Base-by-base conservation (phyloP, 2,797 vertebrate species). In the Steatocranus sp. region DNA sequence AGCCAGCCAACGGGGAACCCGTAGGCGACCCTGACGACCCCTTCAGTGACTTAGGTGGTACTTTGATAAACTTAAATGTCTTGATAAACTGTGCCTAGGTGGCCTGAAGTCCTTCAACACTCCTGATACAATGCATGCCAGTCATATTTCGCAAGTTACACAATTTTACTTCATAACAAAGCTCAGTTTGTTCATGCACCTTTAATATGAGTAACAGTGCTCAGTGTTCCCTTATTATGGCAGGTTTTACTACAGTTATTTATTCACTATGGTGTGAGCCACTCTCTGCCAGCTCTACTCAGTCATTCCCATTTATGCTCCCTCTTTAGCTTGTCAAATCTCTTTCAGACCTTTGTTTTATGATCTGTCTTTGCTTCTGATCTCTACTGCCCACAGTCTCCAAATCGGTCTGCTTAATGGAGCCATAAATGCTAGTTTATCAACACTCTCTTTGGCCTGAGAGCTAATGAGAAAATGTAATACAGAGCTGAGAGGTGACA, bases 361-460 rank as follows among this genome's bases (percentile, higher is more conserved):
- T 83, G 75, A 73, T 85, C 56, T 61, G 43, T 85, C 70, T 82
- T 49, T 80, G 78, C 81, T 86, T 78, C 76, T 76, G 46, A 79
- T 85, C 81, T 87, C 53, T 34, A 25, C 76, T 81, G 51, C 49
- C 68, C 18, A 20, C 81, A 15, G 41, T 86, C 75, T 86, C 56
- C 25, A 56, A 82, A 74, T 88, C 83, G 85, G 79, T 83, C 78
- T 75, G 49, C 54, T 83, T 91, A 90, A 93, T 92, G 86, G 88
- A 83, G 83, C 74, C 83, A 81, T 91, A 87, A 91, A 90, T 50
- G 75, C 11, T 50, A 54, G 73, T 89, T 90, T 88, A 91, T 86
- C 82, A 89, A 82, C 81, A 80, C 66, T 70, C 79, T 81, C 81
- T 61, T 34, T 73, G 82, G 66, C 81, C 58, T 7, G 17, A 75